Evolutionary conservation across 2,797 vertebrate genomes (phyloP), one percentile per base, ranked within the genome.

Genomic region (Uromys caudimaculatus): DNA sequence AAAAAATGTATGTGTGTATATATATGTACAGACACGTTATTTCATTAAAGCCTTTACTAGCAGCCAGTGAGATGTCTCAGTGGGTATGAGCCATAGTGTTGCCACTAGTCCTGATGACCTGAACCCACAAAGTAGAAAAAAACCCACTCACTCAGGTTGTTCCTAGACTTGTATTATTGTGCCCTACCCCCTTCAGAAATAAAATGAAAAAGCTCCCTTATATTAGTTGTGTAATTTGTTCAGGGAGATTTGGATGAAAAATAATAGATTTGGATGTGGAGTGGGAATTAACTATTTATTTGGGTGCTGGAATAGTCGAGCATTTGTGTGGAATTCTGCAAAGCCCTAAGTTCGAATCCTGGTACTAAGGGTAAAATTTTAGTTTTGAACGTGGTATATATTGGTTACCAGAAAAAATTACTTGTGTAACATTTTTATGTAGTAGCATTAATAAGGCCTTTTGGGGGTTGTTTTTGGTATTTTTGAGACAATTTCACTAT

Each of bases 351-450:
- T 86, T 69, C 9, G 32, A 52, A 17, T 44, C 13, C 16, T n/a
- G 11, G 44, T 35, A 47, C 19, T 85, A 17, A 47, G 60, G 81
- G 3, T 44, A 79, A 41, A 60, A 41, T 83, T 60, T 83, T 83
- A 47, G 56, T 60, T 81, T 95, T 86, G 41, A 91, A 88, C 12
- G 6, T 93, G 35, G 71, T 95, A 67, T 78, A 23, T 91, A 21
- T 64, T 35, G 52, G 64, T 78, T 79, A 84, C 58, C 38, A 64
- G 16, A 64, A 44, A 64, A 3, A 77, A 73, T 88, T 78, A 83
- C 54, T 47, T 83, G 2, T 58, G 1, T 58, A 73, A n/a, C 29
- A 81, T 56, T 32, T 44, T 69, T 67, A 10, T 64, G 3, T 76
- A 62, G n/a, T 71, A 78, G 35, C 83, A 78, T 75, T 76, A n/a